Conservation (phyloP, 2,888 invertebrate genomes). For the Miltochrista miniata region DNA sequence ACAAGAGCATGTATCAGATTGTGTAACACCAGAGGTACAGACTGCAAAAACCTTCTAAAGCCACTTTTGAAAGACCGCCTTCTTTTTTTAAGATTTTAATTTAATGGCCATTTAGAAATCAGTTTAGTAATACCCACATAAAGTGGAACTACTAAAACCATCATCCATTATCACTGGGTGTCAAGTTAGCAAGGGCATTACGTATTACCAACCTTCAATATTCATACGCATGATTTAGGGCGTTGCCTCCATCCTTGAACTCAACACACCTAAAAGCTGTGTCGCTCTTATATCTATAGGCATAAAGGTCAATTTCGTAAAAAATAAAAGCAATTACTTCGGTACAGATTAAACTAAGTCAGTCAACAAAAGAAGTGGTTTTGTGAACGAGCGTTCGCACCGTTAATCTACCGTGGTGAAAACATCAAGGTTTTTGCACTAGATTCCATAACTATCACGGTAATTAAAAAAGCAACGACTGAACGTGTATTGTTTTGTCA, state of each 20-base stretch:
- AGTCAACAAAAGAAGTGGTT: conserved; percentile 18
- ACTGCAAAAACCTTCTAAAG: too few species aligned
- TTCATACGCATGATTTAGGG: conserved; percentile 24
- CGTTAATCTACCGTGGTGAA: conserved; percentile 7
- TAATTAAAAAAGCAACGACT: conserved; percentile 1
- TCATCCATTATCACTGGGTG: too few species aligned
- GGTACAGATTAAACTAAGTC: conserved; percentile 11
- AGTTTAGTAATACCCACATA: too few species aligned
- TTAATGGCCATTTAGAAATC: too few species aligned
- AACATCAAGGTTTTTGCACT: neutral
- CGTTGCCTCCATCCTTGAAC: conserved; percentile 40
- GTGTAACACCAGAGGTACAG: too few species aligned
- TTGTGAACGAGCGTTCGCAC: conserved; percentile 11
- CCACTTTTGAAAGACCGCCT: too few species aligned
- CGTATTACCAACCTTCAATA: conserved; percentile 20
- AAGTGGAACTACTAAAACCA: too few species aligned
- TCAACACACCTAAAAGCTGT: conserved; percentile 31
- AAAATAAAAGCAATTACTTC: conserved; percentile 14
- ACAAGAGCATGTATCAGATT: too few species aligned
- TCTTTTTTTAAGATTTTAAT: too few species aligned
- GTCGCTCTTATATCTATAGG: conserved; percentile 18
- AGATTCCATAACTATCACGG: neutral
- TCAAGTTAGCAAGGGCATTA: conserved; percentile 6
- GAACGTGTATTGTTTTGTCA: neutral
- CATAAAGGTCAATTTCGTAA: conserved; percentile 27